Evolutionary conservation across 1,140 invertebrate genomes (phyloP).

Genomic region (Zaprionus camerounensis): DNA sequence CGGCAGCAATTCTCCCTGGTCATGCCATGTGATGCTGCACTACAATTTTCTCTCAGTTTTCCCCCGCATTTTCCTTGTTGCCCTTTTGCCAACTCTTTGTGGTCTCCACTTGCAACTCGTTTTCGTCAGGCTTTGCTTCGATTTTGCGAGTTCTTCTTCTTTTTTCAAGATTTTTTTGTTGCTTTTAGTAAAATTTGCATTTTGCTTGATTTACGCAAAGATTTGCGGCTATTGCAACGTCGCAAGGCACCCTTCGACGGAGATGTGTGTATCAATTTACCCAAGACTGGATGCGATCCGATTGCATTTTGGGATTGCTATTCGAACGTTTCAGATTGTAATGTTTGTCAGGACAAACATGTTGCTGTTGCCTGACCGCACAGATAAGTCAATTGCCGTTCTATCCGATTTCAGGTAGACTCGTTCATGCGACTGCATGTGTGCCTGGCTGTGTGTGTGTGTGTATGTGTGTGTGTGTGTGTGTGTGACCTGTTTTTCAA

Average conservation of each 20-base stretch:
- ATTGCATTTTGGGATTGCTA: conserved; percentile 45
- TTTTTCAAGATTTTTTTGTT: conserved; percentile 17
- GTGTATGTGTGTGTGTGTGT: neutral
- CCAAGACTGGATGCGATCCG: conserved; percentile 50
- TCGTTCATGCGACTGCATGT: neutral
- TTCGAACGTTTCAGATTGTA: conserved; percentile 43
- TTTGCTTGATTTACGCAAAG: conserved; percentile 81
- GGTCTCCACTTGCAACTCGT: conserved; percentile 53
- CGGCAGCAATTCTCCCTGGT: conserved; percentile 39
- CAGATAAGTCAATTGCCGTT: conserved; percentile 76
- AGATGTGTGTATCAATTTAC: conserved; percentile 80
- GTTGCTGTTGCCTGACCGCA: conserved; percentile 77
- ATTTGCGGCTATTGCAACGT: conserved; percentile 81
- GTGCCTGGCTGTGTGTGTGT: neutral
- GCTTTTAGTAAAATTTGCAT: conserved; percentile 76
- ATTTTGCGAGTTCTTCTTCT: neutral
- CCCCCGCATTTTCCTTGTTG: conserved; percentile 17
- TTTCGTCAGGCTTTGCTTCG: neutral
- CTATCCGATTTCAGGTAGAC: conserved; percentile 63
- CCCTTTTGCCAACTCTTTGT: conserved; percentile 43
- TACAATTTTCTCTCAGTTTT: conserved; percentile 57
- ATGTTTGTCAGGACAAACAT: conserved; percentile 75
- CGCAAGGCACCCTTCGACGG: conserved; percentile 15
- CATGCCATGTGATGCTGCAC: conserved; percentile 32
- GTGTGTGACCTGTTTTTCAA: conserved; percentile 30